These are phyloP conservation scores for Pomacea canaliculata DNA, from an alignment of 2,888 invertebrate genomes.

Conservation along the genomic window DNA sequence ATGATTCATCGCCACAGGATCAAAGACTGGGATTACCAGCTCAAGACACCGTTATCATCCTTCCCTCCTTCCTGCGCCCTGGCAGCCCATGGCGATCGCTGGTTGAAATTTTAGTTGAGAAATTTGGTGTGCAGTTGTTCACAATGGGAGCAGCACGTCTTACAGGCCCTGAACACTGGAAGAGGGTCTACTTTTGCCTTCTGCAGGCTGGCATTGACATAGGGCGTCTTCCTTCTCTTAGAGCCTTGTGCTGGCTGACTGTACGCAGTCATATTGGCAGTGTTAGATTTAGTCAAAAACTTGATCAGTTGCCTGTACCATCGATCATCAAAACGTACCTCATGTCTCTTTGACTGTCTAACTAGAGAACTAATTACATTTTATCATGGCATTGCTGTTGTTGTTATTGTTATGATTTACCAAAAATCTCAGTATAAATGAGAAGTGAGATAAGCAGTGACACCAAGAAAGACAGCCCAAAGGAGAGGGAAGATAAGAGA, in stretches of 20 bases:
- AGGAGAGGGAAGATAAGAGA: not conserved
- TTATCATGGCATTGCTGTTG: no score
- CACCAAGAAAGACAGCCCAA: not conserved
- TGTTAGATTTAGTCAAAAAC: not conserved
- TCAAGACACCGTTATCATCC: no score
- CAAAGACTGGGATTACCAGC: no score
- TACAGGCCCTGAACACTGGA: conserved; percentile 10
- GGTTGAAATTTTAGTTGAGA: not conserved
- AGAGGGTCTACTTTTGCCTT: not conserved
- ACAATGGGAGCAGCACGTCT: conserved; percentile 11
- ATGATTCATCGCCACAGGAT: no score
- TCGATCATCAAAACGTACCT: conserved; percentile 1
- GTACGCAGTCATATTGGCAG: not conserved
- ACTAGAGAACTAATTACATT: not conserved
- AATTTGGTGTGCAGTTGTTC: conserved; percentile 13
- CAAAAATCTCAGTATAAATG: not conserved
- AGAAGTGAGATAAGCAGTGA: not conserved
- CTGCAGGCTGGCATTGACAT: not conserved
- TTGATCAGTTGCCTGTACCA: conserved; percentile 14
- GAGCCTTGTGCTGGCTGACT: conserved; percentile 1
- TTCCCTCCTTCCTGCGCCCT: not conserved
- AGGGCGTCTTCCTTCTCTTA: conserved; percentile 8
- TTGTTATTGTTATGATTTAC: no score
- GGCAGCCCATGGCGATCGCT: not conserved
- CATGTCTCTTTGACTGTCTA: not conserved